Conservation (phyloP, 2,888 invertebrate genomes). For the Drosophila peninsularis region DNA sequence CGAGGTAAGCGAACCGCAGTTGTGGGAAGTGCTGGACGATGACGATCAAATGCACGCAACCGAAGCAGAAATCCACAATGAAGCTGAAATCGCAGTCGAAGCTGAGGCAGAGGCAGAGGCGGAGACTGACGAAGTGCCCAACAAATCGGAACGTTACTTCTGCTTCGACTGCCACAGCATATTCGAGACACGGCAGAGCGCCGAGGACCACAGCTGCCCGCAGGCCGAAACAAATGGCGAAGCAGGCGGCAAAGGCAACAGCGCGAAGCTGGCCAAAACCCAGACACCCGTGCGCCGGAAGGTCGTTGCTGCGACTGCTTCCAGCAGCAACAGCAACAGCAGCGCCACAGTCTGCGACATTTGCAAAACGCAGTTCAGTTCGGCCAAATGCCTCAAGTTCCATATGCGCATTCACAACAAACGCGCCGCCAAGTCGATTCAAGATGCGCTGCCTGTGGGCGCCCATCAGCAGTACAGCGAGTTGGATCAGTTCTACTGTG, state of each 20-base stretch:
- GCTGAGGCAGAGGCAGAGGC: constrained; percentile 1
- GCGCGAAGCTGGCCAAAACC: constrained; percentile 23
- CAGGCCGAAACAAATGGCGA: constrained; percentile 32
- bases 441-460: constrained; percentile 81
- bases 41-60: not conserved
- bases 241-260: constrained; percentile 10
- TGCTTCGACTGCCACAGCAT: constrained; percentile 78
- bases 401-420: constrained; percentile 91
- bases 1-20: constrained; percentile 30
- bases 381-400: constrained; percentile 87
- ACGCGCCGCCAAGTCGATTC: constrained; percentile 85
- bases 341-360: constrained; percentile 85
- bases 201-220: constrained; percentile 75
- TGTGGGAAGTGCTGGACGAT: constrained; percentile 64
- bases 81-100: not conserved
- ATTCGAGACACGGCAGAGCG: constrained; percentile 68
- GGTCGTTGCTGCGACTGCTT: not conserved
- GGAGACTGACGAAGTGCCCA: constrained; percentile 17
- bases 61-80: not conserved
- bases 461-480: constrained; percentile 79
- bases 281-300: constrained; percentile 43
- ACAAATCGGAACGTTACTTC: constrained; percentile 66
- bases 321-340: constrained; percentile 6
- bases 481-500: constrained; percentile 85
- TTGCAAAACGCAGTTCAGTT: constrained; percentile 89